phyloP scores from a whole-genome alignment of 2,888 invertebrate genomes.

The Agrotis clavis region DNA sequence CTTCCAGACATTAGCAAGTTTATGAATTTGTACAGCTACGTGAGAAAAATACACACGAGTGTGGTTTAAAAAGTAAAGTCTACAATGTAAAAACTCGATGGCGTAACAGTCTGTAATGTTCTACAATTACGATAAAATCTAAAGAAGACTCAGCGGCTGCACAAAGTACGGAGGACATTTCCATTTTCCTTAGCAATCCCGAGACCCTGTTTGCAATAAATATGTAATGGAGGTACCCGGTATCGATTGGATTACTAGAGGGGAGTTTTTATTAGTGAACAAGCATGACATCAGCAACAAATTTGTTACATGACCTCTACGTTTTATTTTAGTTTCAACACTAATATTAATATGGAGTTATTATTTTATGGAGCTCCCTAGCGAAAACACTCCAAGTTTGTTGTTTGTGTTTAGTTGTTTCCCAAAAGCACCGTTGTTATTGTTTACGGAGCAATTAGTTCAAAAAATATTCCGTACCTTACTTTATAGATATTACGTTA shows the following conservation, averaged over 20 bases:
- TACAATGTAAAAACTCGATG: conserved; percentile 3
- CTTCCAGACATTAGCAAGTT: background rate
- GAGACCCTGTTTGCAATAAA: conserved; percentile 82
- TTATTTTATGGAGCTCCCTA: conserved; percentile 25
- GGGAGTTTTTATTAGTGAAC: conserved; percentile 79
- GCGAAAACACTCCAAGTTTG: conserved; percentile 19
- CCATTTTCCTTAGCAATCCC: conserved; percentile 76
- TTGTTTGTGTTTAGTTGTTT: conserved; percentile 14
- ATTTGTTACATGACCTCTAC: conserved; percentile 52
- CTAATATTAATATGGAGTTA: conserved; percentile 35
- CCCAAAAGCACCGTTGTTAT: conserved; percentile 4
- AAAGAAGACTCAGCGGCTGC: conserved; percentile 59
- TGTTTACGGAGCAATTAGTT: conserved; percentile 13
- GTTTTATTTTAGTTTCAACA: conserved; percentile 39
- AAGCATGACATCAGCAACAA: conserved; percentile 81
- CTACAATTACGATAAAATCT: conserved; percentile 65
- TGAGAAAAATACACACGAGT: background rate
- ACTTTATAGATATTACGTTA: background rate
- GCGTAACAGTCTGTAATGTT: background rate
- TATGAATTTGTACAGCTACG: conserved; percentile 6
- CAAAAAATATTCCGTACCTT: background rate
- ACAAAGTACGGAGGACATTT: conserved; percentile 69
- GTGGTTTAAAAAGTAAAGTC: background rate
- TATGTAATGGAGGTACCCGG: conserved; percentile 82
- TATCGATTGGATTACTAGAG: conserved; percentile 82